Evolutionary conservation across 2,888 invertebrate species (phyloP), one percentile per base, ranked within the genome.

Genomic region (Harpalus rufipes): DNA sequence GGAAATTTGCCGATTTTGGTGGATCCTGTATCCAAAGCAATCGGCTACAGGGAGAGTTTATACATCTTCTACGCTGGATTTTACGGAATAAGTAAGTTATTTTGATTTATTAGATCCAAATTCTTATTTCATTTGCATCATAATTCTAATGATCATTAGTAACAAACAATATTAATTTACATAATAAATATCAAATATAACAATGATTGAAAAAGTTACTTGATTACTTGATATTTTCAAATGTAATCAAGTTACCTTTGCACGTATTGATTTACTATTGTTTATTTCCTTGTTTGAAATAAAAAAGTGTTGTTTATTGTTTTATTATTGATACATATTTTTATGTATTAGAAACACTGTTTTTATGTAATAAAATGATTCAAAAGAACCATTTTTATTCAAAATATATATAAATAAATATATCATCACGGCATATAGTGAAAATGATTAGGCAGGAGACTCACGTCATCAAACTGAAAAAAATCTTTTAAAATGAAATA

Each of bases 21-120:
- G 1, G 97, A 97, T 90, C 97, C 97, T 0, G 94, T 97, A 0
- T 94, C 96, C 80, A 95, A 96, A 90, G 93, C 93, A 1, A 95
- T 97, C 85, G 96, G 97, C 7, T 97, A 96, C 90, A 92, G 97
- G 87, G 96, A 96, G 88, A 95, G 97, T 25, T 93, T 97, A 80
- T 96, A 96, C 92, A 96, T 97, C 88, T 96, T 96, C 91, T 97
- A 97, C 91, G 97, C 96, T 41, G 97, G 97, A 86, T 96, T 96
- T 89, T 97, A 97, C 89, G 95, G 95, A 87, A 92, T 97, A 87
- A 97, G 97, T 97, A 92, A 94, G 95, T 94, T 12, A 7, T 18
- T 61, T 16, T 16, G 0, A 61, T 10, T 25, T 61, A 18, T 61
- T 25, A 12, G 21, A 21, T 21, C 3, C 21, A 21, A 21, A 21